Percentiles rank a stretch among this genome's conserved stretches.
Evolutionary conservation across 2,888 invertebrate species (phyloP).

Genomic region (Galeopsomyia nigrocyanea): DNA sequence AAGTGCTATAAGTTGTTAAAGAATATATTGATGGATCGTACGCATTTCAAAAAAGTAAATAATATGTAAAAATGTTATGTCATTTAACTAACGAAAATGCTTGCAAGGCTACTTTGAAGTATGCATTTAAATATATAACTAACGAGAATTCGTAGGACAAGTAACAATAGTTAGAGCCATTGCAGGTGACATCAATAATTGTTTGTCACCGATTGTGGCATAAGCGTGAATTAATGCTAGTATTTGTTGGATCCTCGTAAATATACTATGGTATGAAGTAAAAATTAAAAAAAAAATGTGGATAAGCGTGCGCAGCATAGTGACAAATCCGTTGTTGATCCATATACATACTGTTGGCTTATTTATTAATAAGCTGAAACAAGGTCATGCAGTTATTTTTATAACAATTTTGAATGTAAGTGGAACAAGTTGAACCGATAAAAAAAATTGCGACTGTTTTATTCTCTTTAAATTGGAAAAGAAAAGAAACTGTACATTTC

Average conservation of each 20-base stretch:
- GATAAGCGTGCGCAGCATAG: slow-evolving; percentile 29
- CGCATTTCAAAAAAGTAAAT: neutral
- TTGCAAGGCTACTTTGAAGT: too few species aligned
- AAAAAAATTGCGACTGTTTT: slow-evolving; percentile 16
- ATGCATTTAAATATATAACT: slow-evolving; percentile 5
- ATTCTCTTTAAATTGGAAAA: slow-evolving; percentile 14
- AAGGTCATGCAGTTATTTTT: slow-evolving; percentile 65
- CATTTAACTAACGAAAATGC: too few species aligned
- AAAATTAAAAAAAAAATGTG: slow-evolving; percentile 2
- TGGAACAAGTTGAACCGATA: neutral
- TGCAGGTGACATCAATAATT: slow-evolving; percentile 19
- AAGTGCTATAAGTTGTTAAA: neutral
- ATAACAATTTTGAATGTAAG: slow-evolving; percentile 59
- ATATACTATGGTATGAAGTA: neutral
- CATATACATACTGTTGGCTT: slow-evolving; percentile 18
- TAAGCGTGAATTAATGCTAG: slow-evolving; percentile 15
- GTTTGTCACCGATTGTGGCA: neutral
- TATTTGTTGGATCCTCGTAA: slow-evolving; percentile 31
- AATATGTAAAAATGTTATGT: too few species aligned
- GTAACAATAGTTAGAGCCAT: slow-evolving; percentile 26
- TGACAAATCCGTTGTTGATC: slow-evolving; percentile 34
- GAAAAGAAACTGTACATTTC: slow-evolving; percentile 14
- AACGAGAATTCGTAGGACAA: slow-evolving; percentile 14
- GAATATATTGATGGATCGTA: slow-evolving; percentile 5
- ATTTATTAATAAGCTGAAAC: slow-evolving; percentile 13